Conservation (phyloP, 2,888 invertebrate species). For the Mycalesis mineus region DNA sequence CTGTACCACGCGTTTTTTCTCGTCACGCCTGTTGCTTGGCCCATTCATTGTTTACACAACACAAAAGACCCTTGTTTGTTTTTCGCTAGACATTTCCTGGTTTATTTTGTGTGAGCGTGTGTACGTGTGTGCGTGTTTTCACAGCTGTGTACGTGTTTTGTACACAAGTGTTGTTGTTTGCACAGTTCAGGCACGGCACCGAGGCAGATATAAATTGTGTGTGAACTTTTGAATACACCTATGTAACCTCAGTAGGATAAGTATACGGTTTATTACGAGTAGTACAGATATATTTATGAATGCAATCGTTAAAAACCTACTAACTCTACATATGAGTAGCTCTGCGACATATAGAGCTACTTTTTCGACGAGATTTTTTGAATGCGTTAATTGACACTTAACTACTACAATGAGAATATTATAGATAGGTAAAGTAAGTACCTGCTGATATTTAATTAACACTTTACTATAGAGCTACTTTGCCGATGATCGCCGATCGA, state of each 20-base stretch:
- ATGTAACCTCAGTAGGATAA: neutral
- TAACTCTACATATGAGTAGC: too few species aligned
- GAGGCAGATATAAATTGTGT: conserved; percentile 64
- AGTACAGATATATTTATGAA: neutral
- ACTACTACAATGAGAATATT: too few species aligned
- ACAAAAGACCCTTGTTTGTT: conserved; percentile 79
- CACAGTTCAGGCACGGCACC: conserved; percentile 43
- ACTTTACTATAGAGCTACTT: too few species aligned
- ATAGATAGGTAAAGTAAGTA: too few species aligned
- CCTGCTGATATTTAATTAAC: too few species aligned
- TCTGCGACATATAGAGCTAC: too few species aligned
- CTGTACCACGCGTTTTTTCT: conserved; percentile 54
- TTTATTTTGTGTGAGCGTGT: conserved; percentile 69
- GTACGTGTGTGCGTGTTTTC: conserved; percentile 57
- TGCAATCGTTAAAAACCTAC: neutral
- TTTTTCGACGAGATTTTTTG: too few species aligned
- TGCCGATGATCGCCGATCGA: too few species aligned
- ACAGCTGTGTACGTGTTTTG: conserved; percentile 65
- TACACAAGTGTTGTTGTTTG: conserved; percentile 73
- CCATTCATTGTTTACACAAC: conserved; percentile 75
- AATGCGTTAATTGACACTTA: too few species aligned
- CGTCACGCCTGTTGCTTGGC: conserved; percentile 74
- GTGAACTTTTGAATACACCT: conserved; percentile 29
- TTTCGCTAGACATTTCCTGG: conserved; percentile 79
- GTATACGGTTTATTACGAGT: neutral